Evolutionary conservation across 2,113 vertebrate genomes (phyloP).

Genomic region (Bombycilla garrulus): DNA sequence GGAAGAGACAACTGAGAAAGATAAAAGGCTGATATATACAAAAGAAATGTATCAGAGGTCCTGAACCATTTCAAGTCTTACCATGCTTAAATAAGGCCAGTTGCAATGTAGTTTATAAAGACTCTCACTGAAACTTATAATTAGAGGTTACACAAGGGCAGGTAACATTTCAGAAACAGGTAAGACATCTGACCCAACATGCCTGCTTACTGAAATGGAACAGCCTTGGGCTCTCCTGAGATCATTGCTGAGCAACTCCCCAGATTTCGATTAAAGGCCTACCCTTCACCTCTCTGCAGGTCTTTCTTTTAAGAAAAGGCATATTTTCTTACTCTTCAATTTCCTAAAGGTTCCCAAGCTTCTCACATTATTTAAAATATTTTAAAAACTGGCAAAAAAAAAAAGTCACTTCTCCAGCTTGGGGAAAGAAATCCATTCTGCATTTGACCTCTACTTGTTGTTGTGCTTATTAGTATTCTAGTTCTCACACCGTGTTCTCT

Average conservation of each 20-base stretch:
- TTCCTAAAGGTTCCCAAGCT: neutral
- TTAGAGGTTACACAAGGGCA: slow-evolving; percentile 61
- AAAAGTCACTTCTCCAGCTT: neutral
- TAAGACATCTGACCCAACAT: slow-evolving; percentile 15
- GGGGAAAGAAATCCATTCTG: neutral
- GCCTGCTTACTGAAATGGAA: slow-evolving; percentile 23
- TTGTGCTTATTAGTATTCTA: neutral
- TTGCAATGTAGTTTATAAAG: slow-evolving; percentile 14
- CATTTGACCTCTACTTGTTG: neutral
- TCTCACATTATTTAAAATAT: neutral
- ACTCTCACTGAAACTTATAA: slow-evolving; percentile 29
- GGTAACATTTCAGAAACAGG: slow-evolving; percentile 45
- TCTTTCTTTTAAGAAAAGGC: neutral
- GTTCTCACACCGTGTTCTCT: neutral
- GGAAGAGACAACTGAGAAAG: neutral
- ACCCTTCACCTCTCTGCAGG: neutral
- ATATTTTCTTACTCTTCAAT: neutral
- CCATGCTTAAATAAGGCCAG: neutral
- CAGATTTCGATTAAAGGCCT: neutral
- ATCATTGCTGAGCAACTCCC: neutral
- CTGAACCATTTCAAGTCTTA: neutral
- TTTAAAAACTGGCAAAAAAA: neutral
- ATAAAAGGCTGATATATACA: neutral
- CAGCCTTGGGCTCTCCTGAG: slow-evolving; percentile 26
- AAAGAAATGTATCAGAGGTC: neutral